A percentile compares a stretch with the other conserved stretches of the same genome.
Conservation (phyloP, 2,888 invertebrate genomes). For the Phlogophora meticulosa region DNA sequence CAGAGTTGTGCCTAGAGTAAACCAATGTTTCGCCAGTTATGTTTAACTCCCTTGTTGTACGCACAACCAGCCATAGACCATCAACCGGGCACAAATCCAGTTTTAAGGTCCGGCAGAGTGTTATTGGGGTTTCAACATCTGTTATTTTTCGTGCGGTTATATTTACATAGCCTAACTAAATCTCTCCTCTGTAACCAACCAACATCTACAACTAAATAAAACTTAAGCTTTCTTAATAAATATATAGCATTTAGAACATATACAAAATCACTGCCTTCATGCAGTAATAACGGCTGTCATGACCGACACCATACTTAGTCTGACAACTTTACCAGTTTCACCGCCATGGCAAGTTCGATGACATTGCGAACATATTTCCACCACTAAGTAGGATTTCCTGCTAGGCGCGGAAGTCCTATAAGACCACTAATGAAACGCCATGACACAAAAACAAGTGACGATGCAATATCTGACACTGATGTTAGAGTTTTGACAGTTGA, state of each 20-base stretch:
- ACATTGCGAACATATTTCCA: conserved; percentile 52
- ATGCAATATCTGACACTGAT: conserved; percentile 16
- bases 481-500: conserved; percentile 20
- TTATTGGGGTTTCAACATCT: no score
- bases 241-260: conserved; percentile 11
- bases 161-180: no score
- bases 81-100: no score
- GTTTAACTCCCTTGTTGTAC: no score
- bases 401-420: conserved; percentile 43
- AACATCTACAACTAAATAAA: no score
- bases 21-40: no score
- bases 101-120: no score
- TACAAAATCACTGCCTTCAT: conserved; percentile 22
- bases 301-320: conserved; percentile 45
- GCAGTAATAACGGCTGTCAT: conserved; percentile 41
- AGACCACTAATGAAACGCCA: conserved; percentile 12
- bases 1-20: no score
- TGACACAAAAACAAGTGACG: conserved; percentile 20
- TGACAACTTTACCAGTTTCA: conserved; percentile 50
- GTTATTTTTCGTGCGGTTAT: no score
- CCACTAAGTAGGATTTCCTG: conserved; percentile 57
- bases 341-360: conserved; percentile 55
- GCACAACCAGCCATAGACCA: no score
- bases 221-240: conserved; percentile 16
- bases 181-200: no score